Conservation (phyloP, 2,888 invertebrate genomes). For the Arctia plantaginis region DNA sequence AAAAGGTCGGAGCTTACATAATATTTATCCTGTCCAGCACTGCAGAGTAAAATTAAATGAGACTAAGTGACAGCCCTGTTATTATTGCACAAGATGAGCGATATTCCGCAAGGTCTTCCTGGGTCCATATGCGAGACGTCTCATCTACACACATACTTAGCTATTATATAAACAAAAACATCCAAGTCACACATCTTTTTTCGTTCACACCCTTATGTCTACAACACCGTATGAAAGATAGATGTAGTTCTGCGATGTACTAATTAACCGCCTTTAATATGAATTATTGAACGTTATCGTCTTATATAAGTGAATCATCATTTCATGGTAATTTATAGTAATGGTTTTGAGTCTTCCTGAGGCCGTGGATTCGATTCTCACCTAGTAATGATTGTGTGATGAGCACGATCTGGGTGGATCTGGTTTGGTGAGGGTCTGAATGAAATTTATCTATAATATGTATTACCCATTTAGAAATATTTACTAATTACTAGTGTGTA, state of each 20-base stretch:
- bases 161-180: constrained; percentile 78
- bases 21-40: not conserved
- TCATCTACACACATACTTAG: constrained; percentile 59
- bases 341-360: too few species aligned
- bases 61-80: constrained; percentile 69
- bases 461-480: too few species aligned
- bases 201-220: constrained; percentile 51
- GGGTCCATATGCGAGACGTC: constrained; percentile 77
- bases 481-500: too few species aligned
- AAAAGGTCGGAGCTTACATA: not conserved
- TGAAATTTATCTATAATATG: too few species aligned
- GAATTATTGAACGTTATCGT: constrained; percentile 8
- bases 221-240: constrained; percentile 9
- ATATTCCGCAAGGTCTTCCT: constrained; percentile 77
- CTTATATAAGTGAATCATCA: not conserved
- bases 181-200: constrained; percentile 56
- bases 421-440: too few species aligned
- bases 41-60: not conserved
- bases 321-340: too few species aligned
- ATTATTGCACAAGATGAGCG: constrained; percentile 79
- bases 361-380: too few species aligned
- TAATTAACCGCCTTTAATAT: constrained; percentile 10
- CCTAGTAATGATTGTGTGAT: too few species aligned
- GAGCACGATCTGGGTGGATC: too few species aligned
- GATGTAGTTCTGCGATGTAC: constrained; percentile 4